Evolutionary conservation across 1,140 invertebrate species (phyloP).

Genomic region (Lepidostoma basale): DNA sequence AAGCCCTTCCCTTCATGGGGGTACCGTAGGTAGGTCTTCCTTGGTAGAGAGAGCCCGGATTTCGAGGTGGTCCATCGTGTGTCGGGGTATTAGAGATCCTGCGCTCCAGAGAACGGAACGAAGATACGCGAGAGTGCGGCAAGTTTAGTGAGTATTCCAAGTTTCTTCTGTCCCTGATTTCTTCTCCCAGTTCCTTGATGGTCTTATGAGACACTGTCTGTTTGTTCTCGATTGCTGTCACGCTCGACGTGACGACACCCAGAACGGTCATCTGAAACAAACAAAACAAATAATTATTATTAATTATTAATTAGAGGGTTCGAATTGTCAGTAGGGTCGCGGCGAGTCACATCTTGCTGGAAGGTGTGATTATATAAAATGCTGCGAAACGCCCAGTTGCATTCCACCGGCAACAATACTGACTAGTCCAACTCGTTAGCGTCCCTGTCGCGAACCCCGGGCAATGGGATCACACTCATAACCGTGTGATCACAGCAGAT

Average conservation of each 20-base stretch:
- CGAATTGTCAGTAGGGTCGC: too few relatives aligned
- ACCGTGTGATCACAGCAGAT: too few relatives aligned
- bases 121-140: conserved; percentile 59
- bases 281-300: too few relatives aligned
- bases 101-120: conserved; percentile 57
- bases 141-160: conserved; percentile 63
- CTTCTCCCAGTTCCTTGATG: conserved; percentile 54
- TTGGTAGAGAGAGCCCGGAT: conserved; percentile 46
- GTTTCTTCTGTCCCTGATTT: conserved; percentile 61
- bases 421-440: too few relatives aligned
- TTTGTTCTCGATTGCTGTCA: conserved; percentile 55
- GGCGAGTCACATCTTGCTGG: too few relatives aligned
- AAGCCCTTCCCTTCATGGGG: conserved; percentile 58
- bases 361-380: too few relatives aligned
- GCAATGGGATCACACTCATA: too few relatives aligned
- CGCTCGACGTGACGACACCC: conserved; percentile 56
- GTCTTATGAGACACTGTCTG: conserved; percentile 59
- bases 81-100: conserved; percentile 50
- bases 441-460: too few relatives aligned
- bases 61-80: conserved; percentile 41
- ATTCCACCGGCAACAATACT: too few relatives aligned
- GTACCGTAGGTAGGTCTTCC: conserved; percentile 48
- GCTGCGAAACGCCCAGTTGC: too few relatives aligned
- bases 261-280: conserved; percentile 60
- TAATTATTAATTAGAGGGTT: too few relatives aligned